Base-by-base conservation (phyloP, 2,888 invertebrate species). In the Hyposoter dolosus region DNA sequence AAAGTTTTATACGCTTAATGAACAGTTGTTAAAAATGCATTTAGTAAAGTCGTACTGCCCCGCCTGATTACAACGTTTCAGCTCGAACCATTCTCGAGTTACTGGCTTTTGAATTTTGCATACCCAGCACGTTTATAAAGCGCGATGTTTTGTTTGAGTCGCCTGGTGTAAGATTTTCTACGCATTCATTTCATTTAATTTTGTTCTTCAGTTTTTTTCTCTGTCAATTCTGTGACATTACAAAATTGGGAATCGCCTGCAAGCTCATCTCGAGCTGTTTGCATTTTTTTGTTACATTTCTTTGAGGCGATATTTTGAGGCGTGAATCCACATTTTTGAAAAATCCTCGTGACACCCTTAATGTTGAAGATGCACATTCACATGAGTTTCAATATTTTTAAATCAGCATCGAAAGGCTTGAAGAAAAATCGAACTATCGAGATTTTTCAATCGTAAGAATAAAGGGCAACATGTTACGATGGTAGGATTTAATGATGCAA, bases 41-140 rank as follows among this genome's bases (percentile, higher is more conserved):
- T 60, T 28, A 60, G 28, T 15, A 15, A 15, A 28, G 28, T 60
- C 28, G 15, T 15, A 60, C 60, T 28, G 28, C 0, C 28, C 28
- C 60, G 6, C 15, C 60, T 60, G 28, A 60, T 60, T 60, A n/a
- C 17, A 40, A 66, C 35, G 65, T 35, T 66, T 60, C 28, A 60
- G 15, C 60, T 60, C 28, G 60, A 60, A 28, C 60, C 60, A 15
- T 28, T 28, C 28, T 60, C 65, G 10, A 17, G 40, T 66, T 66
- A 66, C 35, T n/a, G 17, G 32, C 15, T 35, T 65, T 35, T 35
- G n/a, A 35, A 66, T 66, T 10, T 66, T 66, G 40, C 65, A 40
- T n/a, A n/a, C 9, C 10, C 35, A 66, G 65, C 65, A 66, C 17
- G n/a, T 40, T 9, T 19, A n/a, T 40, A 40, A 10, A 40, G 19